A percentile compares a stretch with the other conserved stretches of the same genome.
Conservation (phyloP, 1,140 invertebrate genomes). For the Lordiphosa clarofinis region DNA sequence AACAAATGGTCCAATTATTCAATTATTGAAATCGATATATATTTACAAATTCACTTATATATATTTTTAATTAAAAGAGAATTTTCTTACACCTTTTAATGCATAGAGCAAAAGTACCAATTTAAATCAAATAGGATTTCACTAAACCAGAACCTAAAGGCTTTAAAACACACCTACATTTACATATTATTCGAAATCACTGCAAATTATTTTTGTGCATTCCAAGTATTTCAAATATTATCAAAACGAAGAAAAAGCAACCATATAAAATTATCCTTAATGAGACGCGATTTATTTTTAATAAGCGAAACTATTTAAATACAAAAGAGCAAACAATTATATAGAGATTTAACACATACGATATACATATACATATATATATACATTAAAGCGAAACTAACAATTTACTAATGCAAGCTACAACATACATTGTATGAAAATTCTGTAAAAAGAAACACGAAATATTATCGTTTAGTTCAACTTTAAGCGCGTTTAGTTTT, state of each 20-base stretch:
- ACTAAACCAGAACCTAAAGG: slow-evolving; percentile 56
- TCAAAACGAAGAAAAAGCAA: slow-evolving; percentile 8
- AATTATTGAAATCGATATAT: slow-evolving; percentile 55
- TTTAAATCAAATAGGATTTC: slow-evolving; percentile 67
- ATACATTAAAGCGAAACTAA: slow-evolving; percentile 14
- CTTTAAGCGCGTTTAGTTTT: slow-evolving; percentile 56
- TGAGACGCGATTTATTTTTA: slow-evolving; percentile 47
- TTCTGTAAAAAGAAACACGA: slow-evolving; percentile 48
- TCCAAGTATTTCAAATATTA: slow-evolving; percentile 72
- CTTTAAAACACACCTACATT: slow-evolving; percentile 45
- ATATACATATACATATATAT: slow-evolving; percentile 18
- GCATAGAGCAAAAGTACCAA: slow-evolving; percentile 54
- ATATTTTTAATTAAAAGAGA: slow-evolving; percentile 65
- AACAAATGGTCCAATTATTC: slow-evolving; percentile 79
- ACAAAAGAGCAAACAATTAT: no score
- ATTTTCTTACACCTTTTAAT: slow-evolving; percentile 58
- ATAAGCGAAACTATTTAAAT: slow-evolving; percentile 7
- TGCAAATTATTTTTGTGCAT: slow-evolving; percentile 68
- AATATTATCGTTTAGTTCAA: slow-evolving; percentile 54
- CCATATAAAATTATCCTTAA: slow-evolving; percentile 20
- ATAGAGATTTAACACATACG: background rate
- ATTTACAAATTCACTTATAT: slow-evolving; percentile 25
- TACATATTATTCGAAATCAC: slow-evolving; percentile 43
- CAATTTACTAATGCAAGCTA: slow-evolving; percentile 16
- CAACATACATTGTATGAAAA: slow-evolving; percentile 21